Percentiles rank a stretch among this genome's conserved stretches.
Conservation (phyloP, 2,113 vertebrate species). For the Crotophaga sulcirostris region DNA sequence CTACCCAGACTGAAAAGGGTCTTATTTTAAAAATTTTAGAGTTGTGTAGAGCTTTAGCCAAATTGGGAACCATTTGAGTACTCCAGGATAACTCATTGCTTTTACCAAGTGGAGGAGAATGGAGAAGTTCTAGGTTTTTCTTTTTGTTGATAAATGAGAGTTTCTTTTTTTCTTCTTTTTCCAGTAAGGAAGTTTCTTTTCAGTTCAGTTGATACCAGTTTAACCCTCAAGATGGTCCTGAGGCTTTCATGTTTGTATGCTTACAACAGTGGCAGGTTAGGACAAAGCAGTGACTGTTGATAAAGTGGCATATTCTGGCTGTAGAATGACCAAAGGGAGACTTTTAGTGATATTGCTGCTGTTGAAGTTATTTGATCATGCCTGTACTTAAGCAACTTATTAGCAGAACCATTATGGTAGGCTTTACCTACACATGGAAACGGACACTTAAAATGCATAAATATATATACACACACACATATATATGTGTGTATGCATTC, state of each 20-base stretch:
- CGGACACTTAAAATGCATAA: not conserved
- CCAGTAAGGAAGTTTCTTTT: not conserved
- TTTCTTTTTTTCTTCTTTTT: not conserved
- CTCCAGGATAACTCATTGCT: not conserved
- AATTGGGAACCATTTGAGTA: not conserved
- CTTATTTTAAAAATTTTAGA: not conserved
- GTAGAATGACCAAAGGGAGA: not conserved
- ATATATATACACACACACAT: not conserved
- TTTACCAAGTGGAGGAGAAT: not conserved
- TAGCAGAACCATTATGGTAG: not conserved
- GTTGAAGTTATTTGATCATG: not conserved
- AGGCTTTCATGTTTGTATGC: not conserved
- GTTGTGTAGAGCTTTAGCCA: not conserved
- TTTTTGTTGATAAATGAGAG: not conserved
- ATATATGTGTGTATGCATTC: not conserved
- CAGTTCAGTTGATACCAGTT: not conserved
- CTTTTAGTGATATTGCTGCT: not conserved
- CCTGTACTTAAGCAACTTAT: not conserved
- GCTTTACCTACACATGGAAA: not conserved
- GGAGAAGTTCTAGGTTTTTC: not conserved
- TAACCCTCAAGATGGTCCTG: not conserved
- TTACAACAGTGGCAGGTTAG: not conserved
- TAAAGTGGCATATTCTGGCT: not conserved
- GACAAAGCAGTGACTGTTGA: not conserved
- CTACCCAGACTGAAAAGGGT: not conserved